Conservation (phyloP, 2,113 vertebrate species). For the cat (Felis catus) region F.catus_Fca126_mat1.0 CM031420.1:131711501-131712000, state of each 20-base stretch:
- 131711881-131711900: conserved; percentile 40
- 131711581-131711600: not conserved
- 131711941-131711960: not conserved
- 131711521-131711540: not conserved
- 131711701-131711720: conserved; percentile 97
- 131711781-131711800: conserved; percentile 78
- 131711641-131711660: conserved; percentile 93
- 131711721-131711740: conserved; percentile 99
- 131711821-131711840: conserved; percentile 62
- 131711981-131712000: not conserved
- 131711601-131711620: conserved; percentile 92
- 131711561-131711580: not conserved
- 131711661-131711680: conserved; percentile 95
- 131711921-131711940: not conserved
- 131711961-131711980: not conserved
- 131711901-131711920: not conserved
- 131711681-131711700: conserved; percentile 96
- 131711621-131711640: conserved; percentile 95
- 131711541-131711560: not conserved
- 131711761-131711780: conserved; percentile 99
- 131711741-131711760: conserved; percentile 96
- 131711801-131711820: conserved; percentile 80
- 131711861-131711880: conserved; percentile 36
- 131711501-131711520: not conserved
- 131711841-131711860: conserved; percentile 76